Evolutionary conservation across 2,888 invertebrate species (phyloP).

Genomic region (Pterostichus madidus): DNA sequence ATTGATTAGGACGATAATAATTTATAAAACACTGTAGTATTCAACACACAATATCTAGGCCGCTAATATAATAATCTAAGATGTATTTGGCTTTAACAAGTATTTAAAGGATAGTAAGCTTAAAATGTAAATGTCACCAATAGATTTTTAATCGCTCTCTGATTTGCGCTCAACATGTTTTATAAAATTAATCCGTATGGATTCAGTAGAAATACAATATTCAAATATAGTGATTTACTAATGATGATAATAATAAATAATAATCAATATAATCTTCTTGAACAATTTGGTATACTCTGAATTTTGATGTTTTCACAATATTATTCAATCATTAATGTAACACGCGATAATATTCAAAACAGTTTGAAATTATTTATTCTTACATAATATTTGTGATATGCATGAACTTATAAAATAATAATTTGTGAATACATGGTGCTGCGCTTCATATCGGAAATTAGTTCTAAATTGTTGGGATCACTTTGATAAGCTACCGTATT

Average conservation of each 20-base stretch:
- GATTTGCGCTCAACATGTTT: slow-evolving; percentile 64
- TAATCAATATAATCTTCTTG: slow-evolving; percentile 51
- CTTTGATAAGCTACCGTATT: slow-evolving; percentile 21
- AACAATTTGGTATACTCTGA: slow-evolving; percentile 58
- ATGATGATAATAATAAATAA: slow-evolving; percentile 48
- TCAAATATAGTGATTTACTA: slow-evolving; percentile 59
- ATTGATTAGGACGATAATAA: slow-evolving; percentile 43
- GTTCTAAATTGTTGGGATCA: slow-evolving; percentile 43
- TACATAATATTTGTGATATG: slow-evolving; percentile 56
- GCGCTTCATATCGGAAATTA: slow-evolving; percentile 39
- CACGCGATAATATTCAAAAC: slow-evolving; percentile 40
- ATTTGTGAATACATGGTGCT: slow-evolving; percentile 48
- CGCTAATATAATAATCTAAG: slow-evolving; percentile 40
- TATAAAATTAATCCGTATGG: slow-evolving; percentile 31
- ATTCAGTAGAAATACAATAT: slow-evolving; percentile 42
- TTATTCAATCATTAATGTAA: slow-evolving; percentile 53
- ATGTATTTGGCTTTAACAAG: slow-evolving; percentile 56
- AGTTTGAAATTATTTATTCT: slow-evolving; percentile 27
- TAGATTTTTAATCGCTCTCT: slow-evolving; percentile 50
- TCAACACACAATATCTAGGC: slow-evolving; percentile 44
- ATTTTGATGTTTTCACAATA: slow-evolving; percentile 64
- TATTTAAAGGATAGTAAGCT: slow-evolving; percentile 57
- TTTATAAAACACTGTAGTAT: slow-evolving; percentile 54
- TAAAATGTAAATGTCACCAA: slow-evolving; percentile 44
- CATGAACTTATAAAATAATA: slow-evolving; percentile 34